A percentile compares a stretch with the other conserved stretches of the same genome.
Conservation (phyloP, 1,140 invertebrate genomes). For the Tigriopus japonicus region DNA sequence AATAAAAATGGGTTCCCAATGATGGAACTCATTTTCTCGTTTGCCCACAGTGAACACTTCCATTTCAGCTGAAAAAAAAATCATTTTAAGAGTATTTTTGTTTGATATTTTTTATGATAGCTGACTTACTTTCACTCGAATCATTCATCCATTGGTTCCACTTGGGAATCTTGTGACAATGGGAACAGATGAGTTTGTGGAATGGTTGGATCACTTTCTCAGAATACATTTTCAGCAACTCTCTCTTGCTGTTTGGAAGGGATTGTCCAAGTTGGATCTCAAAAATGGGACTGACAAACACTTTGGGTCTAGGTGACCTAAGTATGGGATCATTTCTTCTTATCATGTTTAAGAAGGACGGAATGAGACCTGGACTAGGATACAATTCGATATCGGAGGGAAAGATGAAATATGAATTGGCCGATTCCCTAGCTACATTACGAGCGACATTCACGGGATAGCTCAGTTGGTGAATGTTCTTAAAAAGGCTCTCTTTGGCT, state of each 20-base stretch:
- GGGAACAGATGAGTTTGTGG: constrained; percentile 68
- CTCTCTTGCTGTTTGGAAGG: constrained; percentile 51
- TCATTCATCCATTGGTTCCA: constrained; percentile 51
- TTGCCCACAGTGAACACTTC: neutral
- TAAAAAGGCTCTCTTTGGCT: neutral
- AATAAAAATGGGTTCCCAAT: constrained; percentile 66
- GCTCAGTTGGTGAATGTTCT: constrained; percentile 46
- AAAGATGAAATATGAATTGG: constrained; percentile 60
- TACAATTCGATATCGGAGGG: constrained; percentile 74
- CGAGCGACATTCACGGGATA: constrained; percentile 74
- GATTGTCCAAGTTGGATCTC: constrained; percentile 49
- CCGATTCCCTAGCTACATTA: constrained; percentile 59
- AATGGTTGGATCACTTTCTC: constrained; percentile 64
- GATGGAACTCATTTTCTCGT: constrained; percentile 29
- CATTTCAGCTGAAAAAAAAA: neutral
- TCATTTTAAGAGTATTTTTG: too few species aligned
- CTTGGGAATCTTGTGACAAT: constrained; percentile 69
- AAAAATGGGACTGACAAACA: constrained; percentile 62
- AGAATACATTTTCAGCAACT: constrained; percentile 48
- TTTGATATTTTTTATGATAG: too few species aligned
- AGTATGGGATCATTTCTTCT: constrained; percentile 10
- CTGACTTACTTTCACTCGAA: neutral
- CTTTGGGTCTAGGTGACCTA: constrained; percentile 36
- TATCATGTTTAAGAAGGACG: constrained; percentile 19
- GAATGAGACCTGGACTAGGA: constrained; percentile 28